Percentiles rank a stretch among this genome's conserved stretches.
Evolutionary conservation across 2,888 invertebrate genomes (phyloP).

Genomic region (Heliconius sara): DNA sequence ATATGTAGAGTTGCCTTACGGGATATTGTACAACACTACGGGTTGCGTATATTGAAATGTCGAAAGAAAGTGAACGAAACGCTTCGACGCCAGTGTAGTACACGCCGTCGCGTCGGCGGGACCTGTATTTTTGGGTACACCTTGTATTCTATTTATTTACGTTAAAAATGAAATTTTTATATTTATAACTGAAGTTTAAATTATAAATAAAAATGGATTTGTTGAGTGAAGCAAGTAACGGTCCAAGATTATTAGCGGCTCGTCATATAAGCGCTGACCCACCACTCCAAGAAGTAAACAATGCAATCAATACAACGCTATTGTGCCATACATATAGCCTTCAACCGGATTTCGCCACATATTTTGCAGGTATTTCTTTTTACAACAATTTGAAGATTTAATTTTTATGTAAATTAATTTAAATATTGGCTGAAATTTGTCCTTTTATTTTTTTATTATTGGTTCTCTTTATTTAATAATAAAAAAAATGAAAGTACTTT

Average conservation of each 20-base stretch:
- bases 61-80: slow-evolving; percentile 82
- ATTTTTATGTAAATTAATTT: background rate
- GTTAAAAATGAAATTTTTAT: slow-evolving; percentile 33
- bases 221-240: slow-evolving; percentile 63
- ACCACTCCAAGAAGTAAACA: slow-evolving; percentile 57
- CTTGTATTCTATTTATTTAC: slow-evolving; percentile 17
- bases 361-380: slow-evolving; percentile 67
- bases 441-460: background rate
- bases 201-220: slow-evolving; percentile 63
- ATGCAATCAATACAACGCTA: slow-evolving; percentile 70
- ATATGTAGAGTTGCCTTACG: slow-evolving; percentile 30
- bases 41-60: slow-evolving; percentile 74
- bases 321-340: slow-evolving; percentile 70
- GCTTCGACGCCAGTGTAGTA: slow-evolving; percentile 51
- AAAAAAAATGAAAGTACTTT: background rate
- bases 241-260: slow-evolving; percentile 59
- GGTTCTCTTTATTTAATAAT: background rate
- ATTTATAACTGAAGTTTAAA: slow-evolving; percentile 26
- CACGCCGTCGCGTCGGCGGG: slow-evolving; percentile 41
- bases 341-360: slow-evolving; percentile 71
- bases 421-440: background rate
- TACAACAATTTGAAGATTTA: slow-evolving; percentile 13
- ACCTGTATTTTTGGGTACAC: slow-evolving; percentile 35
- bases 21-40: slow-evolving; percentile 54
- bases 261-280: slow-evolving; percentile 70